Conservation (phyloP, 2,888 invertebrate species). For the Hybos culiciformis region DNA sequence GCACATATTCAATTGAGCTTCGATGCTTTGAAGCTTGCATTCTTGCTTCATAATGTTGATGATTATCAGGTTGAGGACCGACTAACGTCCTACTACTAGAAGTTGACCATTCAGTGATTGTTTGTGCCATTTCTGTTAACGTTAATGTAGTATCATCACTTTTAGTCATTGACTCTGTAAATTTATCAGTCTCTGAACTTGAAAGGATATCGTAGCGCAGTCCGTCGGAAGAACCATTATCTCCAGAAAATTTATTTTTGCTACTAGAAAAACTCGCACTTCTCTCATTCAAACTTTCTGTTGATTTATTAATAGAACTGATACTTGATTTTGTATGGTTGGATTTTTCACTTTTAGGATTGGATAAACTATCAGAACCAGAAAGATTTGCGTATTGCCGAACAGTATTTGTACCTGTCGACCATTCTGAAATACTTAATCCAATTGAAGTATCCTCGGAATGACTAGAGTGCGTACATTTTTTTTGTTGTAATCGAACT, state of each 20-base stretch:
- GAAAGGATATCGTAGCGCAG: constrained; percentile 46
- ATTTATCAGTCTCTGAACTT: constrained; percentile 45
- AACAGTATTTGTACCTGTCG: constrained; percentile 74
- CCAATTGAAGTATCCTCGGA: constrained; percentile 80
- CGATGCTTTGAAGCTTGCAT: constrained; percentile 13
- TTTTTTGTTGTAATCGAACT: constrained; percentile 63
- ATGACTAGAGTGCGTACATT: constrained; percentile 70
- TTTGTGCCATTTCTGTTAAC: constrained; percentile 57
- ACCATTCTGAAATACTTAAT: constrained; percentile 76
- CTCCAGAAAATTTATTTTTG: constrained; percentile 31
- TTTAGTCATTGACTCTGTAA: constrained; percentile 53
- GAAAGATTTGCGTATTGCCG: constrained; percentile 65
- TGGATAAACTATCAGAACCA: constrained; percentile 48
- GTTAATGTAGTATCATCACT: constrained; percentile 66
- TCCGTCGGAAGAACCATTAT: constrained; percentile 34
- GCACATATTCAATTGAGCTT: constrained; percentile 27
- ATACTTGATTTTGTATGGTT: constrained; percentile 42
- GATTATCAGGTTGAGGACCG: constrained; percentile 27
- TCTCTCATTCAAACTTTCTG: constrained; percentile 36
- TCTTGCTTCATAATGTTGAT: constrained; percentile 13
- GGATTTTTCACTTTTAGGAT: constrained; percentile 45
- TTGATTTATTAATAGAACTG: constrained; percentile 47
- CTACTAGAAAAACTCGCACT: constrained; percentile 29
- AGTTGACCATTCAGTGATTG: constrained; percentile 72
- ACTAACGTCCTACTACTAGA: constrained; percentile 65